phyloP scores from a whole-genome alignment of 2,113 vertebrate species.

The Probosciger aterrimus region DNA sequence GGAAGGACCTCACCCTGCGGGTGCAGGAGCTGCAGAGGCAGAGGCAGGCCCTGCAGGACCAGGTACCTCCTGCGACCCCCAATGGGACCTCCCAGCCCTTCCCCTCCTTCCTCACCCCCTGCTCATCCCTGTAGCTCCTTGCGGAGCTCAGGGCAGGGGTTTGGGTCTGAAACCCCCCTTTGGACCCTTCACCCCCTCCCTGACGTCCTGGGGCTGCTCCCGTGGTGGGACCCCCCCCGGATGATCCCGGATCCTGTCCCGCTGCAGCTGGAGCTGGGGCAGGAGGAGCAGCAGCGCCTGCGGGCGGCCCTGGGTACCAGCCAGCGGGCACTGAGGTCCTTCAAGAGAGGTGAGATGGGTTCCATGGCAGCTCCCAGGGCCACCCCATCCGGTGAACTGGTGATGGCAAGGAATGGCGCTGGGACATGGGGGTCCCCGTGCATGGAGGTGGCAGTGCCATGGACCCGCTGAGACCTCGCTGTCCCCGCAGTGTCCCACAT shows the following conservation, averaged over 20 bases:
- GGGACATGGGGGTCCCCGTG: rapidly evolving
- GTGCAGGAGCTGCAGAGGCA: slow-evolving; percentile 70
- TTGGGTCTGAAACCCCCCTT: not conserved
- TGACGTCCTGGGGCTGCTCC: too few species aligned
- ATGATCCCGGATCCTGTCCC: rapidly evolving
- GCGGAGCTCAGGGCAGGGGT: not conserved
- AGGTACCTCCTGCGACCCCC: slow-evolving; percentile 55
- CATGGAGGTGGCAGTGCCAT: not conserved
- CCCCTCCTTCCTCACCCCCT: not conserved
- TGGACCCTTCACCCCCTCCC: not conserved
- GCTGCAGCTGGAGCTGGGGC: slow-evolving; percentile 66
- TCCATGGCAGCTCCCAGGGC: not conserved
- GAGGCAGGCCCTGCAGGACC: slow-evolving; percentile 59
- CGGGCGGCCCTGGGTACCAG: slow-evolving; percentile 63
- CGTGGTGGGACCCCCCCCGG: rapidly evolving
- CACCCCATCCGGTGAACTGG: not conserved
- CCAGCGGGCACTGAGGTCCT: slow-evolving; percentile 69
- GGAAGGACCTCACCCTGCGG: slow-evolving; percentile 67
- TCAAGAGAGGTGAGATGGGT: slow-evolving; percentile 72
- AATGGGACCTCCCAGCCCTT: rapidly evolving
- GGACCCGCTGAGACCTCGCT: too few species aligned
- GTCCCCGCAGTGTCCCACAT: slow-evolving; percentile 71
- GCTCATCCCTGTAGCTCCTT: not conserved
- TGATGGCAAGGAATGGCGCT: not conserved
- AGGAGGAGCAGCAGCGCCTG: slow-evolving; percentile 66